Evolutionary conservation across 2,888 invertebrate genomes (phyloP).

Genomic region (Amiota minor): DNA sequence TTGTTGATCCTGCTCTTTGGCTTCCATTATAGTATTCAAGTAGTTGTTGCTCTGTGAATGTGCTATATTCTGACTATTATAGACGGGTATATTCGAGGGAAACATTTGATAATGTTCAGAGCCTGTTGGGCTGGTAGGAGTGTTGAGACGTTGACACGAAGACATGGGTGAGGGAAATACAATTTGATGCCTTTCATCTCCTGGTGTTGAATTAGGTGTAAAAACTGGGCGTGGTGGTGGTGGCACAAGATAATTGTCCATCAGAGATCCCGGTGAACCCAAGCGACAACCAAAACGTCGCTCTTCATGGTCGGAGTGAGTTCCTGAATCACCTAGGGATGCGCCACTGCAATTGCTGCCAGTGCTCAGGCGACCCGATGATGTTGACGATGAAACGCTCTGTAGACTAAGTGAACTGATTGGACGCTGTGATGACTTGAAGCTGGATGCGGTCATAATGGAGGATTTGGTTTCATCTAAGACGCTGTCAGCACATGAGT

Average conservation of each 20-base stretch:
- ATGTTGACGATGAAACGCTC: conserved; percentile 80
- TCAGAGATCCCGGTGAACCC: conserved; percentile 69
- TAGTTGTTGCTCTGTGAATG: conserved; percentile 67
- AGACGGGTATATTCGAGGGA: conserved; percentile 73
- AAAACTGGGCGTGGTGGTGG: conserved; percentile 77
- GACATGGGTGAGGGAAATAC: conserved; percentile 70
- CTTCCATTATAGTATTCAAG: conserved; percentile 72
- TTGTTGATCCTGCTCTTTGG: conserved; percentile 68
- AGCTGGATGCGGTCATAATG: conserved; percentile 68
- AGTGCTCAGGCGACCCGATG: conserved; percentile 87
- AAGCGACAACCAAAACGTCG: conserved; percentile 74
- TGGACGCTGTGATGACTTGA: conserved; percentile 75
- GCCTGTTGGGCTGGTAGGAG: conserved; percentile 69
- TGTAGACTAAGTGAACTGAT: conserved; percentile 81
- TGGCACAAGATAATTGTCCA: conserved; percentile 79
- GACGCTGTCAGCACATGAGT: conserved; percentile 60
- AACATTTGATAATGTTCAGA: conserved; percentile 73
- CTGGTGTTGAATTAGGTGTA: conserved; percentile 71
- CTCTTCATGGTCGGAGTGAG: conserved; percentile 88
- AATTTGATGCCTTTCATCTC: conserved; percentile 71
- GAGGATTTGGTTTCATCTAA: conserved; percentile 72
- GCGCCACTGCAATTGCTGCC: conserved; percentile 83
- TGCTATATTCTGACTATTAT: conserved; percentile 62
- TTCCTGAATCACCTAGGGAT: conserved; percentile 88
- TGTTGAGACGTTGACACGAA: conserved; percentile 64